phyloP scores from a whole-genome alignment of 2,113 vertebrate genomes.

The Cathartes aura region DNA sequence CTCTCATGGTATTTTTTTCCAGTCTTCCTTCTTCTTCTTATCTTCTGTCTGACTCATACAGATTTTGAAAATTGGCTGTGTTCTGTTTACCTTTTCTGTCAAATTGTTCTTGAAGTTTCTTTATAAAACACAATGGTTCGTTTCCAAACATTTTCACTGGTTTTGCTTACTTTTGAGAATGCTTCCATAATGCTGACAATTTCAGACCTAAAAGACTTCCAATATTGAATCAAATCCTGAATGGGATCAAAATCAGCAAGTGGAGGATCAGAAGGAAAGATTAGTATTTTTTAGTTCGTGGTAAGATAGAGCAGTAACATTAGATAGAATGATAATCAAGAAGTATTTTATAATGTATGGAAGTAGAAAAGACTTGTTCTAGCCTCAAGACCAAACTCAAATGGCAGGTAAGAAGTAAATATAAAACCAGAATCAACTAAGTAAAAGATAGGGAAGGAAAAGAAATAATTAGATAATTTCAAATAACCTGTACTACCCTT shows the following conservation, averaged over 20 bases:
- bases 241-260: background rate
- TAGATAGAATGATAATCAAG: background rate
- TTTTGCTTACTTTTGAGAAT: background rate
- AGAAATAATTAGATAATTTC: background rate
- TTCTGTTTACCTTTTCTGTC: background rate
- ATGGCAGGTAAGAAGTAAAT: background rate
- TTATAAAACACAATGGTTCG: background rate
- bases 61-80: background rate
- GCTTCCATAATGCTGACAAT: background rate
- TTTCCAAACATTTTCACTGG: background rate
- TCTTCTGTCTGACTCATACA: background rate
- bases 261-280: background rate
- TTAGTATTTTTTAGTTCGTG: background rate
- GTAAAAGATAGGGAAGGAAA: background rate
- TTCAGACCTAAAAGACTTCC: background rate
- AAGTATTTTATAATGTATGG: background rate
- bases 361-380: background rate
- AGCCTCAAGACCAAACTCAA: background rate
- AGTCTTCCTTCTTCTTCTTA: background rate
- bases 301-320: background rate
- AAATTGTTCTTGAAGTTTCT: background rate
- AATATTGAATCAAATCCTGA: background rate
- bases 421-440: background rate
- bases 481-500: background rate
- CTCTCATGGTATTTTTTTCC: background rate